These are phyloP conservation scores for Mesoligia furuncula DNA, from an alignment of 2,888 invertebrate species.

Conservation along the genomic window DNA sequence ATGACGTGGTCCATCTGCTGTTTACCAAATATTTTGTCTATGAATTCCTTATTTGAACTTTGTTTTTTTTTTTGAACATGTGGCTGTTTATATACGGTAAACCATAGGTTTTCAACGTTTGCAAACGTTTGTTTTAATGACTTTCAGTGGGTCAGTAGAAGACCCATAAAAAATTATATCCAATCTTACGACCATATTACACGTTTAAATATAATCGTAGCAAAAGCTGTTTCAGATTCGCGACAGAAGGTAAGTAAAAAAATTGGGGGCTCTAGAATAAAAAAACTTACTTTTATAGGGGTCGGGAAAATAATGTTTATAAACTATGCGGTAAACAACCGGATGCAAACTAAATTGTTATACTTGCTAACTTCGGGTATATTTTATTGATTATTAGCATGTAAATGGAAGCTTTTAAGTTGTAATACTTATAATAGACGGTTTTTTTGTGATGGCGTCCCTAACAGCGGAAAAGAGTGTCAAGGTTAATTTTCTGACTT, in stretches of 20 bases:
- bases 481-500: neutral
- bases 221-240: neutral
- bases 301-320: too few species aligned
- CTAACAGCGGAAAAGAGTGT: neutral
- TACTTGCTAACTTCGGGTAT: neutral
- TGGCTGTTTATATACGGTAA: neutral
- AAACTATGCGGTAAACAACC: neutral
- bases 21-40: conserved; percentile 29
- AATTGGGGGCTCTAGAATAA: too few species aligned
- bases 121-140: too few species aligned
- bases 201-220: neutral
- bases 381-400: neutral
- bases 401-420: neutral
- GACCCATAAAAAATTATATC: neutral
- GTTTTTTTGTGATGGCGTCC: neutral
- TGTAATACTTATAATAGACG: too few species aligned
- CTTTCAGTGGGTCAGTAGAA: neutral
- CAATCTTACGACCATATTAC: neutral
- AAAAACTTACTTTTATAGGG: too few species aligned
- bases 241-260: too few species aligned
- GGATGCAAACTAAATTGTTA: neutral
- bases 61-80: conserved; percentile 1
- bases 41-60: conserved; percentile 42
- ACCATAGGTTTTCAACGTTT: neutral
- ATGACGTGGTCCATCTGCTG: conserved; percentile 33